Percentiles rank a stretch among this genome's conserved stretches.
phyloP scores from a whole-genome alignment of 2,797 vertebrate species.

The Mus spretus region DNA sequence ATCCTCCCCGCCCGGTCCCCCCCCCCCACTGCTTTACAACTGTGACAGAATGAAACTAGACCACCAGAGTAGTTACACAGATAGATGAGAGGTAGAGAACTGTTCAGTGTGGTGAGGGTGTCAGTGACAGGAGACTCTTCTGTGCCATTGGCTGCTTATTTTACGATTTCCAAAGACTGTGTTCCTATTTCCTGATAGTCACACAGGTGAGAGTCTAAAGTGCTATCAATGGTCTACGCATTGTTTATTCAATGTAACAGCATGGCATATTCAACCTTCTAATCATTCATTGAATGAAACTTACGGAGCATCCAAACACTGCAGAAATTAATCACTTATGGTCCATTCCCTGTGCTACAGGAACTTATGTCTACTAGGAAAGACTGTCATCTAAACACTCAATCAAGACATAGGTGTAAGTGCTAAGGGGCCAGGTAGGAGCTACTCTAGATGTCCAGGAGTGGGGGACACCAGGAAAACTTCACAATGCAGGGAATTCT shows the following conservation, averaged over 20 bases:
- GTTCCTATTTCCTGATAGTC: background rate
- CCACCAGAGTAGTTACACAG: background rate
- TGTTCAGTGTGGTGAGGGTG: background rate
- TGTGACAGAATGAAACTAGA: background rate
- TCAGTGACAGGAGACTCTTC: background rate
- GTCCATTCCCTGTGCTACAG: background rate
- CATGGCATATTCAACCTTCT: background rate
- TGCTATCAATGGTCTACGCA: background rate
- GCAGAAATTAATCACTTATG: constrained; percentile 5
- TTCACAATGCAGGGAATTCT: constrained; percentile 11
- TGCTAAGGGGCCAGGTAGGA: background rate
- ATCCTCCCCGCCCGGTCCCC: too few species aligned
- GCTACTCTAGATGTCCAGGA: background rate
- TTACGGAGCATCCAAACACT: background rate
- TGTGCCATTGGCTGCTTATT: background rate
- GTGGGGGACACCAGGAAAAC: background rate
- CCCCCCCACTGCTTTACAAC: too few species aligned
- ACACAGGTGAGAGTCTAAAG: constrained; percentile 1
- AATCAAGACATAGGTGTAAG: background rate
- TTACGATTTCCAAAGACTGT: constrained; percentile 2
- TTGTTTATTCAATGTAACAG: background rate
- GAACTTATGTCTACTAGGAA: background rate
- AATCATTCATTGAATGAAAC: background rate
- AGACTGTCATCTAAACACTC: background rate
- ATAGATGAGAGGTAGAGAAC: background rate